phyloP scores from a whole-genome alignment of 1,140 invertebrate genomes.

The Temnothorax longispinosus region DNA sequence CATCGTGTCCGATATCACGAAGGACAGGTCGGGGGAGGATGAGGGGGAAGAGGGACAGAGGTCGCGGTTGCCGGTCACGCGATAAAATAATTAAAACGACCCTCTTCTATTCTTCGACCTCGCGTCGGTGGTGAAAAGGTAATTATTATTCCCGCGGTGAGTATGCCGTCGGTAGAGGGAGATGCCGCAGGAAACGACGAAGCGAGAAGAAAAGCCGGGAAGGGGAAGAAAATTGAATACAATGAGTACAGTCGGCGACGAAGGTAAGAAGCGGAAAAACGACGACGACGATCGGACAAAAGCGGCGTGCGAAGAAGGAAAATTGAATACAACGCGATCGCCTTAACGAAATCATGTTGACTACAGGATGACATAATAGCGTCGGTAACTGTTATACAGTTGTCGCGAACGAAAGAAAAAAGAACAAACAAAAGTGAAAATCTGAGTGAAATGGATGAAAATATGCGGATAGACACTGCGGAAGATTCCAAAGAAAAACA shows the following conservation, averaged over 20 bases:
- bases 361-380: not conserved
- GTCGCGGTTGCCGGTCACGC: conserved; percentile 73
- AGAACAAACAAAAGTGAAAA: conserved; percentile 9
- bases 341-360: conserved; percentile 25
- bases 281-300: conserved; percentile 57
- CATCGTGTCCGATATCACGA: conserved; percentile 65
- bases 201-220: conserved; percentile 61
- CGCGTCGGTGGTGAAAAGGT: conserved; percentile 68
- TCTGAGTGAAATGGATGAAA: conserved; percentile 28
- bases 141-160: conserved; percentile 72
- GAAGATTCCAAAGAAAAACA: not conserved
- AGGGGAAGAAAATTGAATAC: conserved; percentile 63
- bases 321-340: conserved; percentile 43
- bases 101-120: conserved; percentile 55
- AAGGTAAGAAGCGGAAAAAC: conserved; percentile 62
- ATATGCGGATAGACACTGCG: conserved; percentile 1
- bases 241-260: conserved; percentile 24
- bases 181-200: conserved; percentile 8
- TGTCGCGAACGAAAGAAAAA: not conserved
- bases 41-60: conserved; percentile 36
- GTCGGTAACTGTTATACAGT: not conserved
- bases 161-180: not conserved
- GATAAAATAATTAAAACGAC: conserved; percentile 76
- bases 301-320: conserved; percentile 38
- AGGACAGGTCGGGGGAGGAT: conserved; percentile 9